Evolutionary conservation across 2,797 vertebrate species (phyloP), one percentile per base, ranked within the genome.

Genomic region (Etheostoma nigrum): DNA sequence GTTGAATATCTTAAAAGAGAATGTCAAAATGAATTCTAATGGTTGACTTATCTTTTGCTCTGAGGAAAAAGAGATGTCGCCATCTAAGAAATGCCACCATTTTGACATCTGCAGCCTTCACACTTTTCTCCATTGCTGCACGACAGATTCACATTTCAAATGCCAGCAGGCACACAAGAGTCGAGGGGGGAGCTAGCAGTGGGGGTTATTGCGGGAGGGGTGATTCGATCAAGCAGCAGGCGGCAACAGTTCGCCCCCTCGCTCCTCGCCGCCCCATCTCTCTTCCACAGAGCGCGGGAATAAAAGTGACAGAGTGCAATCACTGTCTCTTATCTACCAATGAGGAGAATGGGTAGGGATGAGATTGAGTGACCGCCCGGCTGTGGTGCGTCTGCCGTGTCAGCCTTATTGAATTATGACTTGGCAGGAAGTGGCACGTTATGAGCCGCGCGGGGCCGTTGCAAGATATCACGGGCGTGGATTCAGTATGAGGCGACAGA

Each of bases 321-420:
- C 90, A 89, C 86, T 87, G 87, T 88, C 90, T 91, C 86, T 93
- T 90, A 89, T 92, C 91, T 87, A 86, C 86, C 89, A 81, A 89
- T 90, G 90, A 91, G 86, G 80, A 88, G 83, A 82, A 82, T 60
- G 85, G 79, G 67, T 47, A 74, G 70, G 84, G 72, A 83, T 14
- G 85, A 82, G 84, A 88, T 77, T 83, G 88, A 90, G 88, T 87
- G 93, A 87, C 88, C 85, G 62, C 51, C 84, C 75, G 79, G 84
- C 89, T 83, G 86, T 40, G 47, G 77, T 66, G 45, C 66, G 88
- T 90, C 84, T 48, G 72, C 75, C 59, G 60, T 87, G 86, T 91
- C 84, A 75, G 69, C 75, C 79, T 92, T 90, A 93, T 93, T 93
- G 93, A 94, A 92, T 93, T 92, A 92, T 87, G 87, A 89, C 80